phyloP scores from a whole-genome alignment of 2,113 vertebrate species.

The Setophaga coronata region DNA sequence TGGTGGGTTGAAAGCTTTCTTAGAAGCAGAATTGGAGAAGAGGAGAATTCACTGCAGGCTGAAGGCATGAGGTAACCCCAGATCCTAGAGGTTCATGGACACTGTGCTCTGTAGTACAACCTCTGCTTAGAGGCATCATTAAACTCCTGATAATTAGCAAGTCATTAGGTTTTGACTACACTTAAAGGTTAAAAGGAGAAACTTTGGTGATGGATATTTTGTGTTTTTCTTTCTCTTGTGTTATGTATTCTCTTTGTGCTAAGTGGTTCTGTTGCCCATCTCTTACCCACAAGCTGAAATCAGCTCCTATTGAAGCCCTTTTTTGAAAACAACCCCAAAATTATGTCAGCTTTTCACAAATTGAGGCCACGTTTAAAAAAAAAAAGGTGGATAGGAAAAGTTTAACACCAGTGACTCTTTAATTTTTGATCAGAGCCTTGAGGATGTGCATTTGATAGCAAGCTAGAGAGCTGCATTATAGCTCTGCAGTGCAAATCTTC shows the following conservation, averaged over 20 bases:
- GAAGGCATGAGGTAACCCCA: neutral
- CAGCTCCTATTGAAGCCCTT: neutral
- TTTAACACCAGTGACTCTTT: neutral
- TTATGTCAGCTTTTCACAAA: neutral
- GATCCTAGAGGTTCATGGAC: conserved; percentile 21
- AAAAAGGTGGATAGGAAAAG: neutral
- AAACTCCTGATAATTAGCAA: conserved; percentile 41
- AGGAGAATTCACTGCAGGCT: conserved; percentile 37
- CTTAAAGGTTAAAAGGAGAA: conserved; percentile 60
- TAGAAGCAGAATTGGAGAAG: neutral
- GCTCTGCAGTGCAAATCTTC: neutral
- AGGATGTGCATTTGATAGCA: neutral
- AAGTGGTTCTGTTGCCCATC: neutral
- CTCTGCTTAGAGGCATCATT: conserved; percentile 49
- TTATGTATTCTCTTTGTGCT: conserved; percentile 34
- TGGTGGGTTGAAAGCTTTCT: conserved; percentile 2
- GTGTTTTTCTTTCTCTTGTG: conserved; percentile 22
- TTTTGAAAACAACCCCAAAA: neutral
- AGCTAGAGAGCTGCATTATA: neutral
- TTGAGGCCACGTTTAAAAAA: neutral
- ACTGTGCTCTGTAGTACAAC: neutral
- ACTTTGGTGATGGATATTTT: conserved; percentile 21
- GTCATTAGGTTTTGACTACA: conserved; percentile 50
- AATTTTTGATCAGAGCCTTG: neutral
- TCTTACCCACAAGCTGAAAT: conserved; percentile 19